Evolutionary conservation across 2,113 vertebrate genomes (phyloP), one percentile per base, ranked within the genome.

Genomic region (Puntigrus tetrazona): DNA sequence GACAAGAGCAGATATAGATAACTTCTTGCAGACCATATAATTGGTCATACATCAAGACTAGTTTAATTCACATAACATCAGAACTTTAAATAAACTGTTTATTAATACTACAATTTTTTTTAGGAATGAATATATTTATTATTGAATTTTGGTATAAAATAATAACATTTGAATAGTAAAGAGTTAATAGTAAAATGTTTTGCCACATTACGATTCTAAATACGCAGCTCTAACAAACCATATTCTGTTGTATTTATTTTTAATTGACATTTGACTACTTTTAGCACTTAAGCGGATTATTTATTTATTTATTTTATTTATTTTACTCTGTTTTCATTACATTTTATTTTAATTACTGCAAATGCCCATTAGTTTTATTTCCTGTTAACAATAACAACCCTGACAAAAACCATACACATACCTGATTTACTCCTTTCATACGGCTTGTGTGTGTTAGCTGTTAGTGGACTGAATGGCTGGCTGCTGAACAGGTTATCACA

Each of bases 401-500:
- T 10, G 52, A 57, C 22, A 55, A 7, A 57, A 57, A 57, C 38
- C 2, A 9, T 11, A 45, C 4, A 25, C 34, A 16, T 92, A 96
- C 96, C 95, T 94, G 94, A 85, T 88, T 95, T 94, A 90, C 72
- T 93, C 89, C 93, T 91, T 27, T 95, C 94, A 1, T 91, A 92
- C 11, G 93, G 89, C 0, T 38, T 78, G 65, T 87, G 88, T 27
- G 86, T 34, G 88, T 76, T 81, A 5, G 75, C 16, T 83, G 22
- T 85, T 86, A 88, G 95, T 57, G 96, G 94, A 87, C 94, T 97
- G 92, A 99, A 99, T 9, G 97, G 97, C 87, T 99, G 96, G 84
- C 97, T 99, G 92, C 97, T 98, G 89, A 99, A 97, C 83, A 99
- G 93, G 85, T 95, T 96, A 93, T 97, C 97, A 79, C 97, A 98